Percentiles rank a stretch among this genome's conserved stretches.
phyloP scores from a whole-genome alignment of 2,113 vertebrate genomes.

The Tupaia tana region DNA sequence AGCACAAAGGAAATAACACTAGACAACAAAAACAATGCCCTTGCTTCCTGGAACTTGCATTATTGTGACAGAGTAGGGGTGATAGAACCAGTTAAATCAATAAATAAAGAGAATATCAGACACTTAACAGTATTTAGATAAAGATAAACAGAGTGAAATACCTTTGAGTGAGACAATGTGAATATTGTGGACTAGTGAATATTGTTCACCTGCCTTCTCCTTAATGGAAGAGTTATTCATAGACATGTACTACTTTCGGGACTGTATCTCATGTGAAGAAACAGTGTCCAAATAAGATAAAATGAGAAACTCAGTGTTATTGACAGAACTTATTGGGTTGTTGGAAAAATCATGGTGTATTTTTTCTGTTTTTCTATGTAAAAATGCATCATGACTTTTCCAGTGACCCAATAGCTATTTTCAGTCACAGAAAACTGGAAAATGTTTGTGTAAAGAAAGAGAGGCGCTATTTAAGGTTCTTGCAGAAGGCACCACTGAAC shows the following conservation, averaged over 20 bases:
- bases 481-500: neutral
- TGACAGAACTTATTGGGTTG: neutral
- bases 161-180: neutral
- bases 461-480: neutral
- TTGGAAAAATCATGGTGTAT: too few relatives aligned
- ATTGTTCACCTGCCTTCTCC: neutral
- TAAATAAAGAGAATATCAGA: neutral
- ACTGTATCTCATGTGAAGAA: neutral
- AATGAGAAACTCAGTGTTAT: rapidly evolving
- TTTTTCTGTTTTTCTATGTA: too few relatives aligned
- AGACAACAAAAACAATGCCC: neutral
- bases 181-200: neutral
- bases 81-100: neutral
- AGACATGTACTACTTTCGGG: neutral
- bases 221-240: neutral
- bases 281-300: neutral
- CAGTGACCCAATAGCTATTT: neutral
- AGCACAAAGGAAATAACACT: neutral
- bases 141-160: neutral
- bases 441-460: neutral
- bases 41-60: neutral
- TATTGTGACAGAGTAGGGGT: neutral
- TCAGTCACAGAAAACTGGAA: neutral
- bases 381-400: too few relatives aligned
- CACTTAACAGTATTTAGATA: neutral